Evolutionary conservation across 2,888 invertebrate species (phyloP).

Genomic region (Rutpela maculata): DNA sequence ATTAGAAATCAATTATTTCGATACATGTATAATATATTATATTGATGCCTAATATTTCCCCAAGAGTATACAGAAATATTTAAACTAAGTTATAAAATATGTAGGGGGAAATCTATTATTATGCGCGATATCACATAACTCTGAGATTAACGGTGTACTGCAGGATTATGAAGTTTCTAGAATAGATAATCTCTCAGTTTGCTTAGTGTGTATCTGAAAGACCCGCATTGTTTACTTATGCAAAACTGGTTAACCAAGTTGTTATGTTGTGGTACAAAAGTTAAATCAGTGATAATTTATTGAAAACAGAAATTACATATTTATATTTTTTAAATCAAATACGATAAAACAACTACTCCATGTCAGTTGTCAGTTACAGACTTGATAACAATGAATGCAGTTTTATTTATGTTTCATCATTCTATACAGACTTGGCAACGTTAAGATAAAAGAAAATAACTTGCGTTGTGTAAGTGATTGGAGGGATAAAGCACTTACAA

Average conservation of each 20-base stretch:
- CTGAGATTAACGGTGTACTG: background rate
- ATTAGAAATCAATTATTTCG: no score
- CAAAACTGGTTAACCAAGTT: background rate
- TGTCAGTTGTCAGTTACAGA: no score
- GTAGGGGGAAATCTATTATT: background rate
- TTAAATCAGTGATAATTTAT: background rate
- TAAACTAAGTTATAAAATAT: background rate
- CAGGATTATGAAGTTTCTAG: slow-evolving; percentile 1
- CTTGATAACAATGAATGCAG: no score
- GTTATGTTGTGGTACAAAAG: background rate
- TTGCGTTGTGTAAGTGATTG: no score
- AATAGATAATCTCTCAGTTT: background rate
- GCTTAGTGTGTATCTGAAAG: background rate
- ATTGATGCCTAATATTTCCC: no score
- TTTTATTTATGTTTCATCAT: no score
- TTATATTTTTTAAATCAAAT: background rate
- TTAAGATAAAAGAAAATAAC: no score
- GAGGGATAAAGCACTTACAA: no score
- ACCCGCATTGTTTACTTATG: background rate
- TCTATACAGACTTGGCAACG: no score
- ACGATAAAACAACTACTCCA: background rate
- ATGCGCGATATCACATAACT: background rate
- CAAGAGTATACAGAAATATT: background rate
- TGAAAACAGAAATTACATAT: background rate
- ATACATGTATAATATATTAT: no score